Base-by-base conservation (phyloP, 2,888 invertebrate species). In the Anoncus sp. region DNA sequence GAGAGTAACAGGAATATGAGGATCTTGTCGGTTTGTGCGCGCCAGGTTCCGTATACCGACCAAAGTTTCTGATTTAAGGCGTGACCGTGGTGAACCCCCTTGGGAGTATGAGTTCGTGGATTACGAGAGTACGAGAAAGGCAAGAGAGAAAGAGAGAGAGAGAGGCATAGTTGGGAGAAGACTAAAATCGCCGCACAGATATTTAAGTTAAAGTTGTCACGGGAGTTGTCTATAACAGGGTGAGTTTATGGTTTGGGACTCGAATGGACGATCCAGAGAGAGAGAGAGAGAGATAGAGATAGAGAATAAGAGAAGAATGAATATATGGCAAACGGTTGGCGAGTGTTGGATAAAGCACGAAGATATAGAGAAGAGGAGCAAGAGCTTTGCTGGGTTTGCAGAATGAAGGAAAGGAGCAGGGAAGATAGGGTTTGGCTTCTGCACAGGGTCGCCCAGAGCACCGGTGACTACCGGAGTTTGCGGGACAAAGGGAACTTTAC, bases 401-500 rank as follows among this genome's bases (percentile, higher is more conserved):
- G 66, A 43, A 51, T 47, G 40, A 24, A 63, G 53, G 49, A 16
- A 27, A 12, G 45, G 43, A 16, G 43, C 12, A 27, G 63, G 62
- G 59, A 63, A 60, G 47, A 67, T 51, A 60, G 62, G 53, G 66
- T 75, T n/a, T 77, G 77, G 78, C 79, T 83, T 84, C 82, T 81
- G 80, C 81, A 57, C 57, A 51, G 78, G 77, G 70, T 79, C 65
- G 65, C 77, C n/a, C n/a, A n/a, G n/a, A 53, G 59, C 60, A 71
- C 45, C 60, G 75, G 49, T 75, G 80, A 76, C 81, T 81, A 82
- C 75, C n/a, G n/a, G 84, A 86, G 85, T 85, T 85, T 80, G 74
- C 83, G 74, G 85, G 84, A 88, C 87, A 88, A 88, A 87, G 87
- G 87, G 88, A 88, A 87, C 87, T 88, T n/a, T 88, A 81, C 84